Conservation (phyloP, 2,888 invertebrate species). For the Nomada goodeniana region DNA sequence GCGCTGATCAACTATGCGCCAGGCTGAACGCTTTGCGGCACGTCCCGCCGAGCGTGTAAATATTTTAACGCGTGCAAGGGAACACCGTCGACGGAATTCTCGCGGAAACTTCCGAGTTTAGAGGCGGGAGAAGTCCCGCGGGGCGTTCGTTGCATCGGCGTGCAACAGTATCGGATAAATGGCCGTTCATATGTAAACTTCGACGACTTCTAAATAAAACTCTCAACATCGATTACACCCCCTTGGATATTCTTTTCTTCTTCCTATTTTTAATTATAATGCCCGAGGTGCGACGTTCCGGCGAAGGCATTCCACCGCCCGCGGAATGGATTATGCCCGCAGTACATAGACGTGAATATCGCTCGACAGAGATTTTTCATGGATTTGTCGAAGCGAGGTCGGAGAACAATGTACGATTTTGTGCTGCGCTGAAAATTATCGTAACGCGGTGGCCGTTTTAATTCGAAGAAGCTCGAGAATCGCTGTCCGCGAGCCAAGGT, state of each 20-base stretch:
- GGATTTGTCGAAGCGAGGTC: too few species aligned
- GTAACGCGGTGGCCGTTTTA: background rate
- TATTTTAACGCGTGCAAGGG: slow-evolving; percentile 25
- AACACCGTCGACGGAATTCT: slow-evolving; percentile 7
- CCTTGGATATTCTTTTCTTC: background rate
- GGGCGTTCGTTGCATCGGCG: too few species aligned
- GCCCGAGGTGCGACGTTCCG: too few species aligned
- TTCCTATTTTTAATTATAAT: too few species aligned
- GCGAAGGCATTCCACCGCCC: too few species aligned
- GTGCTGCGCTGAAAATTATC: too few species aligned
- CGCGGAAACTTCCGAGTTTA: slow-evolving; percentile 5
- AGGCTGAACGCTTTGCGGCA: background rate
- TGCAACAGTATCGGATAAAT: background rate
- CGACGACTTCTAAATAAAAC: background rate
- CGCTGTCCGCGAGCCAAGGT: background rate
- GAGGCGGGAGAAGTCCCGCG: too few species aligned
- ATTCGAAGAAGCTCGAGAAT: background rate
- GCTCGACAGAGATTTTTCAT: too few species aligned
- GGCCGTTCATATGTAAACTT: background rate
- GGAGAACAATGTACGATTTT: too few species aligned
- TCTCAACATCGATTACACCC: background rate
- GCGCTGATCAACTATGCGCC: background rate
- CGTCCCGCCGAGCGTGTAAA: slow-evolving; percentile 8
- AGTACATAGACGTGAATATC: too few species aligned
- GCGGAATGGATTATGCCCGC: too few species aligned